These are phyloP conservation scores for Epinotia demarniana DNA, from an alignment of 2,888 invertebrate species.

Conservation along the genomic window DNA sequence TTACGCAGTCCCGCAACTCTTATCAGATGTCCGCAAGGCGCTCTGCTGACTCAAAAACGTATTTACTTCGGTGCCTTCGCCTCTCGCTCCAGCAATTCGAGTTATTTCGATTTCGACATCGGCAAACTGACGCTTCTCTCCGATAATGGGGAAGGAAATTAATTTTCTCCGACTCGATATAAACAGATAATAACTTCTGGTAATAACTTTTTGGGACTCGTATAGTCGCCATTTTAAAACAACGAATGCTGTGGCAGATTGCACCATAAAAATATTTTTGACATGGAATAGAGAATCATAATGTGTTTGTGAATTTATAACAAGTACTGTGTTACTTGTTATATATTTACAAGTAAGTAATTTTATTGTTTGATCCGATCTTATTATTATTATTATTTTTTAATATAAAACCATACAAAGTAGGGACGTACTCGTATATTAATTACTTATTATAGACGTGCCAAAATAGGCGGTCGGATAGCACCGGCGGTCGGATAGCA, in stretches of 20 bases:
- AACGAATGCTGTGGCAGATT: background rate
- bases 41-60: constrained; percentile 57
- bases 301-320: too few species aligned
- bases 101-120: constrained; percentile 38
- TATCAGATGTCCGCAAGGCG: constrained; percentile 61
- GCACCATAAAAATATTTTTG: background rate
- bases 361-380: too few species aligned
- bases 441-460: too few species aligned
- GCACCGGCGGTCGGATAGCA: too few species aligned
- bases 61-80: constrained; percentile 52
- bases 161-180: constrained; percentile 52
- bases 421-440: too few species aligned
- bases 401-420: too few species aligned
- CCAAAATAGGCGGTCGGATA: too few species aligned
- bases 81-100: constrained; percentile 54
- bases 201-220: background rate
- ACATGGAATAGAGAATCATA: background rate
- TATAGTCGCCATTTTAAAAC: constrained; percentile 3
- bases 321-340: too few species aligned
- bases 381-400: too few species aligned
- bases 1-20: constrained; percentile 56
- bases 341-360: too few species aligned
- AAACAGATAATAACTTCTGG: constrained; percentile 46
- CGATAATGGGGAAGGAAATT: constrained; percentile 51
- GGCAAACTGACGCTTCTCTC: constrained; percentile 39